Base-by-base conservation (phyloP, 2,888 invertebrate genomes). In the Leptothorax acervorum region DNA sequence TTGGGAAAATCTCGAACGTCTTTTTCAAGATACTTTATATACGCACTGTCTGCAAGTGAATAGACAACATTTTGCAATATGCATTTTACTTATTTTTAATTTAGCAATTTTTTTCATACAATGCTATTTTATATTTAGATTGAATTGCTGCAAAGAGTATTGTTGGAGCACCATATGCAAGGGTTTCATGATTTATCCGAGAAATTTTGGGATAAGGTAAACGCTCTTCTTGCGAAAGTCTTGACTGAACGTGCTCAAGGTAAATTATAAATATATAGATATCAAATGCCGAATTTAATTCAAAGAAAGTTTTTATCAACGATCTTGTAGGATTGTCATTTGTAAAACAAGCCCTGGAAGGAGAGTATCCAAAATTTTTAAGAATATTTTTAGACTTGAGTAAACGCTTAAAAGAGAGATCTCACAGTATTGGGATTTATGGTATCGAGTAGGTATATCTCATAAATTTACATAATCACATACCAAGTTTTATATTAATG, bases 1-100 rank as follows among this genome's bases (percentile, higher is more conserved):
- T 6, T 99, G 99, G 99, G 97, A 97, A 85, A 98, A 98, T 91
- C 96, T 99, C 92, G 98, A 99, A 93, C 97, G 97, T 95, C 95
- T 98, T 11, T 97, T 98, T 93, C 97, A 97, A 92, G 96, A 97
- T 84, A 97, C 97, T 83, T 96, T 98, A 60, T 97, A 96, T 90
- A 96, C 96, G 83, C 96, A 96, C 88, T 97, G 97, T 93, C 96
- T 96, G 87, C 97, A 97, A 95, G 96, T 97, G 85, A 86, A 53
- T 71, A 4, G 48, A 76, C 48, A 23, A 78, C 53, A 71, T 6
- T 35, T 35, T 35, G 1, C 18, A 48, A 31, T 45, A 48, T 71
- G 31, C 15, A 15, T 74, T 53, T 82, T 35, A 76, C n/a, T 55
- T n/a, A 3, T 9, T 12, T 66, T 62, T 5, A 55, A 35, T 11